Evolutionary conservation across 2,113 vertebrate species (phyloP).

Genomic region (Tupaia chinensis): DNA sequence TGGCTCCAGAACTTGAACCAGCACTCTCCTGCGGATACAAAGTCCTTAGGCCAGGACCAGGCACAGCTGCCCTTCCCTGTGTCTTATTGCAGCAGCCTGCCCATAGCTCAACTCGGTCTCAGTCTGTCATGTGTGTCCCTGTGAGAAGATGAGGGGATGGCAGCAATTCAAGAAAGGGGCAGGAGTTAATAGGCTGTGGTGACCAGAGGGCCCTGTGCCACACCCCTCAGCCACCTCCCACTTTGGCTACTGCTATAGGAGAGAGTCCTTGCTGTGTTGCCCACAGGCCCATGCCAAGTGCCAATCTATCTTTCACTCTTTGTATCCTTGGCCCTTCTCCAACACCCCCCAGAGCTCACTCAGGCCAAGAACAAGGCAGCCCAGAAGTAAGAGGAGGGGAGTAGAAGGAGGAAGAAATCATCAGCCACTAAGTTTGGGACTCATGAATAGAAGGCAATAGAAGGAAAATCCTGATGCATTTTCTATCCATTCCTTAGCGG

Average conservation of each 20-base stretch:
- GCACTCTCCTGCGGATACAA: too few relatives aligned
- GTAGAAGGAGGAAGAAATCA: too few relatives aligned
- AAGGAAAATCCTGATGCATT: background rate
- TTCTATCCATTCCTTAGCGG: background rate
- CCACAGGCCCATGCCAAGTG: too few relatives aligned
- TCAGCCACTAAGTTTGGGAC: background rate
- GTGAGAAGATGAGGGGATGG: too few relatives aligned
- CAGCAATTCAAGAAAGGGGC: background rate
- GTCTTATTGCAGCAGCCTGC: too few relatives aligned
- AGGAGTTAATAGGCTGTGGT: background rate
- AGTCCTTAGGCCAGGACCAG: too few relatives aligned
- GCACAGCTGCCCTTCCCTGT: rapidly evolving
- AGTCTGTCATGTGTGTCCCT: background rate
- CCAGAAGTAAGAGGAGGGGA: background rate
- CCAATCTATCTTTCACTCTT: background rate
- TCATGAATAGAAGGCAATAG: background rate
- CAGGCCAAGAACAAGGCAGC: background rate
- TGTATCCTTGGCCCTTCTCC: background rate
- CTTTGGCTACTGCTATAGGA: background rate
- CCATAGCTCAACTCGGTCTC: too few relatives aligned
- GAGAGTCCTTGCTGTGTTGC: too few relatives aligned
- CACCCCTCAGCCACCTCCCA: rapidly evolving
- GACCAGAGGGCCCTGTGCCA: background rate
- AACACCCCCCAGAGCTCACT: background rate
- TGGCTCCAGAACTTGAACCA: background rate